A percentile compares a stretch with the other conserved stretches of the same genome.
phyloP scores from a whole-genome alignment of 2,113 vertebrate genomes.

The Paramormyrops kingsleyae region DNA sequence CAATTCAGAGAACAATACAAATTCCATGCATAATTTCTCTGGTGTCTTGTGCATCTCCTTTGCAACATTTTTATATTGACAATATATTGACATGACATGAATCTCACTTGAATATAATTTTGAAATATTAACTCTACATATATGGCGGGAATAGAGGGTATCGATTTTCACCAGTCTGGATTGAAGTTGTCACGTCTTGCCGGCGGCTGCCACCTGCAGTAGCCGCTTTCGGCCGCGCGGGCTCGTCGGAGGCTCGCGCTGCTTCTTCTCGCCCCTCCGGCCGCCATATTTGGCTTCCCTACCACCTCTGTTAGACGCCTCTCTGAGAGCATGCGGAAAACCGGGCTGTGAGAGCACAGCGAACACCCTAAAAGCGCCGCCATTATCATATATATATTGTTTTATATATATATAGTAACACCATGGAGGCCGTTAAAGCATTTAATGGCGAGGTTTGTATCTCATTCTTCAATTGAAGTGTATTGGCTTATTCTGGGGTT shows the following conservation, averaged over 20 bases:
- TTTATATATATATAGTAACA: constrained; percentile 21
- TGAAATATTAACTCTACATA: background rate
- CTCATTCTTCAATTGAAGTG: constrained; percentile 5
- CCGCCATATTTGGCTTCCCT: constrained; percentile 67
- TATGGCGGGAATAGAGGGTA: background rate
- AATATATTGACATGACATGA: background rate
- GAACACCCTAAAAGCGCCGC: constrained; percentile 27
- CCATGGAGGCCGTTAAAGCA: constrained; percentile 72
- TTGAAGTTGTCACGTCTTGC: background rate
- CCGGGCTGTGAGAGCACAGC: constrained; percentile 43
- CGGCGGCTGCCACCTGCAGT: background rate
- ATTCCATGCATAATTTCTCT: background rate
- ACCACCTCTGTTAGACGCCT: constrained; percentile 50
- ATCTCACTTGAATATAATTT: background rate
- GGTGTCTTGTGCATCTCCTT: background rate
- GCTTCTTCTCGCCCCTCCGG: constrained; percentile 32
- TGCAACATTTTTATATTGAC: background rate
- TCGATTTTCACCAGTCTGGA: background rate
- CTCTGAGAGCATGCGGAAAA: constrained; percentile 52
- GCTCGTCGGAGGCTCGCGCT: constrained; percentile 28
- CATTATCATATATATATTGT: constrained; percentile 17
- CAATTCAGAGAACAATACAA: background rate
- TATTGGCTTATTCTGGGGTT: background rate
- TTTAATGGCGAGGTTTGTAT: constrained; percentile 73
- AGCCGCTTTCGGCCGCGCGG: constrained; percentile 30